These are phyloP conservation scores for Alsophila aescularia DNA, from an alignment of 2,888 invertebrate genomes.

Conservation along the genomic window DNA sequence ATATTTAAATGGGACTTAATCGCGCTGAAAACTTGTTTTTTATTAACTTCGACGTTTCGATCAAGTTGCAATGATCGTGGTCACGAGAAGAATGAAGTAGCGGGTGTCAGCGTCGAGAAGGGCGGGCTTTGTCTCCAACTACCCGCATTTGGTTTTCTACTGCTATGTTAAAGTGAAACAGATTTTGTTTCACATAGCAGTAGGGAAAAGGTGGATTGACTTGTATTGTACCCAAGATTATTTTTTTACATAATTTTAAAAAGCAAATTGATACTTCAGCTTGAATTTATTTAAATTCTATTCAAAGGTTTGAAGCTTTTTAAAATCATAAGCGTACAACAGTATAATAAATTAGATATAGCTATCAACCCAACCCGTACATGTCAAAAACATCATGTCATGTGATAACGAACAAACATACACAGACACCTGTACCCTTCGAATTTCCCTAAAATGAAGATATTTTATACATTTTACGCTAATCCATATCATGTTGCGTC, in stretches of 20 bases:
- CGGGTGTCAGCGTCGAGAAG: too few species aligned
- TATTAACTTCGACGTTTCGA: too few species aligned
- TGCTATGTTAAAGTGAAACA: too few species aligned
- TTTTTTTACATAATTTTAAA: not conserved
- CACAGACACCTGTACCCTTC: constrained; percentile 24
- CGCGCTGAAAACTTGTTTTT: too few species aligned
- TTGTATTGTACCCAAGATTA: not conserved
- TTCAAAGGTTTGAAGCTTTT: not conserved
- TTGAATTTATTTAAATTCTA: not conserved
- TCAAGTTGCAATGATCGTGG: too few species aligned
- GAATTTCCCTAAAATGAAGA: constrained; percentile 40
- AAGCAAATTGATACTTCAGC: not conserved
- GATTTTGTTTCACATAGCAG: too few species aligned
- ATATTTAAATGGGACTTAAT: too few species aligned
- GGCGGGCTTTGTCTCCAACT: too few species aligned
- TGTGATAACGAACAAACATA: constrained; percentile 16
- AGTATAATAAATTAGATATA: constrained; percentile 17
- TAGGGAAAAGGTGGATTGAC: too few species aligned
- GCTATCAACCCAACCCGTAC: constrained; percentile 8
- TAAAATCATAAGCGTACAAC: constrained; percentile 1
- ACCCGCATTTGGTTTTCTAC: too few species aligned
- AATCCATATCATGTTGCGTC: constrained; percentile 35
- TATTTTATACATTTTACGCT: constrained; percentile 43
- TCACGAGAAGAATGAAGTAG: too few species aligned
- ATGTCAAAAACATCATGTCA: constrained; percentile 20